Evolutionary conservation across 2,797 vertebrate genomes (phyloP).

Genomic region (Florisuga fusca): DNA sequence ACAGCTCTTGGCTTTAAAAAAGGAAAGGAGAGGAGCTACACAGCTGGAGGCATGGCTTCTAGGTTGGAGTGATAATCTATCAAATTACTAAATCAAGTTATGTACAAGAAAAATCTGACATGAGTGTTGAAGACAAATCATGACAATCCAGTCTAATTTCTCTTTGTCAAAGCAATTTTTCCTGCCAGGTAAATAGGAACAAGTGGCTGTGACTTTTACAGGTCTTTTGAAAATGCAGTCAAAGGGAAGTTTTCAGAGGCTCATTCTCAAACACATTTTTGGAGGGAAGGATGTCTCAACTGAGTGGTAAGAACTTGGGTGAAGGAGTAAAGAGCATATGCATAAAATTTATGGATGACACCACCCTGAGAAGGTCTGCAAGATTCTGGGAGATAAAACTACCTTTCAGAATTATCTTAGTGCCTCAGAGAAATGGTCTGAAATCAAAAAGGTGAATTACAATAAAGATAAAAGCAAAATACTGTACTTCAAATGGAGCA

Average conservation of each 20-base stretch:
- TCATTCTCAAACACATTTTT: not conserved
- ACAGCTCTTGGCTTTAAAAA: not conserved
- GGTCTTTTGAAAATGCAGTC: not conserved
- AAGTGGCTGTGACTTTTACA: not conserved
- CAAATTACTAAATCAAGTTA: not conserved
- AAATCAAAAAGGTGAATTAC: not conserved
- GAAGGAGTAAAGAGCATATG: not conserved
- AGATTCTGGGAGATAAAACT: not conserved
- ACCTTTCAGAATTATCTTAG: not conserved
- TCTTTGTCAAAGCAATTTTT: constrained; percentile 10
- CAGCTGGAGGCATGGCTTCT: not conserved
- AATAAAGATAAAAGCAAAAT: not conserved
- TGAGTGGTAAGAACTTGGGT: not conserved
- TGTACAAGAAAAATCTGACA: not conserved
- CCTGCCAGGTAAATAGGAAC: not conserved
- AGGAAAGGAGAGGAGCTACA: not conserved
- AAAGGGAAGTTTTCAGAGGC: not conserved
- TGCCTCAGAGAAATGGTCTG: not conserved
- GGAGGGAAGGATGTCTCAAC: not conserved
- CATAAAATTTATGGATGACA: not conserved
- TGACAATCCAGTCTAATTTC: not conserved
- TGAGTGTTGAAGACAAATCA: not conserved
- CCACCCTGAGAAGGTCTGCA: not conserved
- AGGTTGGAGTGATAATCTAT: not conserved
- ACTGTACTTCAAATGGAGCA: not conserved